Evolutionary conservation across 2,797 vertebrate species (phyloP).

Genomic region (Cuculus canorus): DNA sequence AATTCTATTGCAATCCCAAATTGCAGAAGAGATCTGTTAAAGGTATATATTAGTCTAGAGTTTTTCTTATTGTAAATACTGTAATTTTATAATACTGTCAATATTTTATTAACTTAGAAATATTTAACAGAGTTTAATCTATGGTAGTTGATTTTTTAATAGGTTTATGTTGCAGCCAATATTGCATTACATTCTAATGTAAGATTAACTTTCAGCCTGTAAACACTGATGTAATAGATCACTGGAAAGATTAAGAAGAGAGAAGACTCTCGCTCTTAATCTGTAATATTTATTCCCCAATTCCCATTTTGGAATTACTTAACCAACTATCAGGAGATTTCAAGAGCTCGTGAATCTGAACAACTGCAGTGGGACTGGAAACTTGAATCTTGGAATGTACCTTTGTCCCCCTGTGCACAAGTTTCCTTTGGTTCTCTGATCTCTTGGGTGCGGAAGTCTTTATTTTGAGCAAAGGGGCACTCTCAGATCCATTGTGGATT

Average conservation of each 20-base stretch:
- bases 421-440: constrained; percentile 10
- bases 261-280: constrained; percentile 71
- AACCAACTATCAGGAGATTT: constrained; percentile 17
- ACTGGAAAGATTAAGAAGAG: constrained; percentile 76
- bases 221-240: constrained; percentile 64
- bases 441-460: constrained; percentile 61
- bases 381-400: constrained; percentile 17
- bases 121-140: constrained; percentile 82
- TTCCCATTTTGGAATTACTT: constrained; percentile 68
- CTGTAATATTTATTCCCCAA: constrained; percentile 62
- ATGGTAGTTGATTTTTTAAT: constrained; percentile 80
- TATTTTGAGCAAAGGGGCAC: constrained; percentile 71
- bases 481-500: constrained; percentile 7
- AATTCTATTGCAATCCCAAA: constrained; percentile 71
- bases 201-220: constrained; percentile 78
- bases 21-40: constrained; percentile 80
- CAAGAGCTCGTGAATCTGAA: constrained; percentile 49
- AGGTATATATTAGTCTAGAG: constrained; percentile 81
- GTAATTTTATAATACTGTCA: constrained; percentile 83
- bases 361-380: constrained; percentile 64
- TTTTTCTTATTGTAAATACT: constrained; percentile 84
- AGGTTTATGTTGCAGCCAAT: constrained; percentile 79
- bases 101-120: constrained; percentile 84
- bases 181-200: constrained; percentile 81
- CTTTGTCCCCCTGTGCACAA: constrained; percentile 9